Evolutionary conservation across 37 sponge, comb jelly and placozoan genomes (phyloP).

Genomic region (Halisarca cf. caerulea): DNA sequence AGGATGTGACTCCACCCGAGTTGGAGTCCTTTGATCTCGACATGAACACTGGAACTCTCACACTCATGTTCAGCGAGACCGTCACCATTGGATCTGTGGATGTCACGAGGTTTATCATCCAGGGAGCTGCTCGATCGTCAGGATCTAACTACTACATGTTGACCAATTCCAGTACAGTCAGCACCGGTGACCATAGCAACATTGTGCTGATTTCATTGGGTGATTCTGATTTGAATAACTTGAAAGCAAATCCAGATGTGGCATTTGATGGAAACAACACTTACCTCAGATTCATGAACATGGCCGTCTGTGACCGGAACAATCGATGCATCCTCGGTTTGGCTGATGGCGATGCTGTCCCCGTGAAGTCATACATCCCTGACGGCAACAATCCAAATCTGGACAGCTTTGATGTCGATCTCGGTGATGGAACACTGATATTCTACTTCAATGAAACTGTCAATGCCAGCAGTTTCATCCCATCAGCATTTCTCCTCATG

Average conservation of each 20-base stretch:
- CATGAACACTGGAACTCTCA: constrained; percentile 53
- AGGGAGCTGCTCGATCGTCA: constrained; percentile 18
- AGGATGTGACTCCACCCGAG: constrained; percentile 71
- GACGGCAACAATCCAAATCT: constrained; percentile 66
- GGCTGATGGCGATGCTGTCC: constrained; percentile 57
- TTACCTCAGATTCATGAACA: constrained; percentile 56
- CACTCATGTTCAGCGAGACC: constrained; percentile 74
- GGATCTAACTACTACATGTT: constrained; percentile 41
- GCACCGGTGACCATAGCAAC: constrained; percentile 18
- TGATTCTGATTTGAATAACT: constrained; percentile 67
- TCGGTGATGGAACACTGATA: constrained; percentile 58
- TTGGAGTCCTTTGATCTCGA: constrained; percentile 68
- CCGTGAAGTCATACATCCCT: constrained; percentile 26
- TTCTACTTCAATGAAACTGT: constrained; percentile 81
- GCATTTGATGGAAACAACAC: constrained; percentile 57
- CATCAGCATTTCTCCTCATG: constrained; percentile 60
- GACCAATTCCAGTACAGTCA: constrained; percentile 31
- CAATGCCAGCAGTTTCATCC: constrained; percentile 55
- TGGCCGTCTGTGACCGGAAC: constrained; percentile 66
- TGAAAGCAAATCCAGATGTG: constrained; percentile 72
- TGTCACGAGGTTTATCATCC: constrained; percentile 49
- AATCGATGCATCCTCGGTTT: constrained; percentile 51
- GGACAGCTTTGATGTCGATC: constrained; percentile 54
- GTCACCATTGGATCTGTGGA: constrained; percentile 52
- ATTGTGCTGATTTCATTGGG: constrained; percentile 50